Base-by-base conservation (phyloP, 2,113 vertebrate species). In the Phrynosoma platyrhinos region DNA sequence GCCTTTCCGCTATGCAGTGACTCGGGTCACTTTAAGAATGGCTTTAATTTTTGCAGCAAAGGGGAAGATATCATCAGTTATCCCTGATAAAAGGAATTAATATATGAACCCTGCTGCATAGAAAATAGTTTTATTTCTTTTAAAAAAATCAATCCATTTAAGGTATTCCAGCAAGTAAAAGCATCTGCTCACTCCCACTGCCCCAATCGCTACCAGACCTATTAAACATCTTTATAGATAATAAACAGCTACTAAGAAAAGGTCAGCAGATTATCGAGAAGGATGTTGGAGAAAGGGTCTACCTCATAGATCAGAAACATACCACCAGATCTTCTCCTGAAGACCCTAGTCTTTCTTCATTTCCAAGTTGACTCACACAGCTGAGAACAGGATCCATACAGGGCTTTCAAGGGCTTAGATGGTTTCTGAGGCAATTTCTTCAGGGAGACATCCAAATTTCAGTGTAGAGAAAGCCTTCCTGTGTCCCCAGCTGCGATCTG, bases 1-100 rank as follows among this genome's bases (percentile, higher is more conserved):
- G 58, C 8, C 64, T 94, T 93, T 89, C 88, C 76, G n/a, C 77
- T 74, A 36, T 85, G 47, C 85, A 84, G 23, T 91, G 80, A 90
- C 84, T 90, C 72, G 88, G 87, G 81, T 92, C 89, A 87, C 30
- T 80, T 91, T 91, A 93, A 94, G 94, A 96, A 91, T 86, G 68
- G 42, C 83, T 93, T 93, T 92, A 93, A 91, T 94, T 94, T 92
- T 94, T 91, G 89, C 88, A 90, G 85, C 85, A 90, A 89, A 89
- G 30, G 23, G 66, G 14, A 83, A 88, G 72, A 90, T 91, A 92
- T 10, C 64, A 89, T 91, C 55, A 88, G 5, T 90, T 89, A 90
- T 87, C 89, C 80, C 62, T 55, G 30, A 90, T 92, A 83, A 92
- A 94, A 92, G 14, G 84, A 93, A 91, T 95, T 90, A 91, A 91